Evolutionary conservation across 2,888 invertebrate species (phyloP).

Genomic region (Brachypalpus laphriformis): DNA sequence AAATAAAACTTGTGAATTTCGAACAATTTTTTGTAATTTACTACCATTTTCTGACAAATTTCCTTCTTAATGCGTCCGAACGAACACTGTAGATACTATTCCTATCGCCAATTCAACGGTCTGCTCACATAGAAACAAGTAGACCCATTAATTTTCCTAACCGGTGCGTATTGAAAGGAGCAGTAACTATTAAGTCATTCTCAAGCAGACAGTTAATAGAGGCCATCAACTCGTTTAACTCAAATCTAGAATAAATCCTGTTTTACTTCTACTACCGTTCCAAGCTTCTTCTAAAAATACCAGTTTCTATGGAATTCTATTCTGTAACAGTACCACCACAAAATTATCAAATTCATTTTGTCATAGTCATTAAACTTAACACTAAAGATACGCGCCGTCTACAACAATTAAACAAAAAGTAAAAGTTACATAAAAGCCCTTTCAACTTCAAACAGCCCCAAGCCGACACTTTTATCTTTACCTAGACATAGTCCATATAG

Average conservation of each 20-base stretch:
- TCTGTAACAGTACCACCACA: background rate
- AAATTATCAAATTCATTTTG: constrained; percentile 13
- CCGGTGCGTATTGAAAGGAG: no score
- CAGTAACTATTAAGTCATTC: no score
- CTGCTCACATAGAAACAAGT: no score
- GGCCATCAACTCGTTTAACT: background rate
- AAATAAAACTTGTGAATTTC: no score
- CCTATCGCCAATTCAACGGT: no score
- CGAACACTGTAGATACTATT: no score
- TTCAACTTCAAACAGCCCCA: background rate
- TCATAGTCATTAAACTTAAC: background rate
- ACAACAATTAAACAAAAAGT: constrained; percentile 9
- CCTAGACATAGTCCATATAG: background rate
- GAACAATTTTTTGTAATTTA: no score
- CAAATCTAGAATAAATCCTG: background rate
- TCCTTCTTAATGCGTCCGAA: no score
- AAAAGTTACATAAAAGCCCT: constrained; percentile 35
- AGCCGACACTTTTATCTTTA: background rate
- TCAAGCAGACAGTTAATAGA: no score
- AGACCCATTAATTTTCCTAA: no score
- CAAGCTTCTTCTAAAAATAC: background rate
- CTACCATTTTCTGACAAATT: no score
- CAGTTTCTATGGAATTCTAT: background rate
- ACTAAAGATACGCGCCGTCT: background rate
- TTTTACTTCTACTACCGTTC: background rate